These are phyloP conservation scores for Takifugu bimaculatus DNA, from an alignment of 2,113 vertebrate genomes.

Conservation along the genomic window DNA sequence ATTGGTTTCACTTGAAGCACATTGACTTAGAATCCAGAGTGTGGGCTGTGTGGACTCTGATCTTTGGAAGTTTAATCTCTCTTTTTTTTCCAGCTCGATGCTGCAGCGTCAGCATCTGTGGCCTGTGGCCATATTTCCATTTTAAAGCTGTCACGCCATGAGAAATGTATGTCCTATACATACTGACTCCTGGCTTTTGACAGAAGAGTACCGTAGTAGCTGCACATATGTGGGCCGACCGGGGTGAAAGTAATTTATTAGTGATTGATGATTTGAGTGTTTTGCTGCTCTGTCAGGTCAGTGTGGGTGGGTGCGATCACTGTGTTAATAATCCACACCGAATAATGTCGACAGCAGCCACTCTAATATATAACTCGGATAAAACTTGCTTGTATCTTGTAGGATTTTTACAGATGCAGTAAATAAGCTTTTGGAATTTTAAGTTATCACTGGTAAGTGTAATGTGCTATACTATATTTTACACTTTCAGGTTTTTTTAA, in stretches of 20 bases:
- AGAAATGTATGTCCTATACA: conserved; percentile 13
- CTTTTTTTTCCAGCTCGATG: neutral
- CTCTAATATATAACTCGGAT: too few species aligned
- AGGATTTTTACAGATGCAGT: too few species aligned
- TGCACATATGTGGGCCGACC: neutral
- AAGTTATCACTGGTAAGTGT: too few species aligned
- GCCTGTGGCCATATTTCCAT: conserved; percentile 22
- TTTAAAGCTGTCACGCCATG: conserved; percentile 18
- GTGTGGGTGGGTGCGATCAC: neutral
- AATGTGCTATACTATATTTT: too few species aligned
- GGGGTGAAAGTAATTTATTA: neutral
- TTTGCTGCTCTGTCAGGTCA: neutral
- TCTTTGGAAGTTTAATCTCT: neutral
- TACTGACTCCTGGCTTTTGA: conserved; percentile 14
- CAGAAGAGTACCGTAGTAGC: conserved; percentile 1
- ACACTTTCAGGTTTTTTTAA: too few species aligned
- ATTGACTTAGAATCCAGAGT: too few species aligned
- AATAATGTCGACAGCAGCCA: too few species aligned
- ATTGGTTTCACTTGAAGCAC: too few species aligned
- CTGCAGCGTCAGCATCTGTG: conserved; percentile 7
- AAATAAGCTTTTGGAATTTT: too few species aligned
- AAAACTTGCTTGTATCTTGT: too few species aligned
- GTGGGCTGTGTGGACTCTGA: neutral
- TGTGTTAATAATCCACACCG: too few species aligned
- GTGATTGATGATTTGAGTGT: conserved; percentile 10